Evolutionary conservation across 2,113 vertebrate genomes (phyloP), one percentile per base, ranked within the genome.

Genomic region (Hemichromis elongatus): DNA sequence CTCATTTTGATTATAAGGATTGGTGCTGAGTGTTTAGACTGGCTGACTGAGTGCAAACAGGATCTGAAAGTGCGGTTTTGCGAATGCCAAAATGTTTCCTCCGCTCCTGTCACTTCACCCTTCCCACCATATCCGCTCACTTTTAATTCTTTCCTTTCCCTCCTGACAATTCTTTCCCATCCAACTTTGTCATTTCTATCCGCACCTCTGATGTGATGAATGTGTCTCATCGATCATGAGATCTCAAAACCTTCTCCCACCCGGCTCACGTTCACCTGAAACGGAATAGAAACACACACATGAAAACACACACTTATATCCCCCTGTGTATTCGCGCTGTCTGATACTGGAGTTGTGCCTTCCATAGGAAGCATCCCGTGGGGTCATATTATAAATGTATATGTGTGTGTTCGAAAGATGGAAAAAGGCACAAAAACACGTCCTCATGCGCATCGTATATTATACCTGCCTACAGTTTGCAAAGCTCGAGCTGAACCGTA

Each of bases 271-370:
- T 66, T 85, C 84, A 52, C 47, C 18, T 42, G 68, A 70, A 80
- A 47, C 6, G 1, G 50, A 70, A 37, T 18, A 2, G 12, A 85
- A 84, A 79, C 78, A 28, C 61, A 59, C 42, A 61, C n/a, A 57
- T 50, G 2, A 47, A 83, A 79, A 42, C 50, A 83, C 61, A 81
- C 86, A 86, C 50, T 52, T 16, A 54, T 81, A 50, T 55, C 75
- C 81, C 78, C 70, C 13, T 21, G 88, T 84, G 88, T 45, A 13
- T 66, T 78, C 40, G 68, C 57, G 87, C 81, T 80, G 81, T 83
- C 77, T 90, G 86, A 90, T 86, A 83, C 81, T 30, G 56, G 61
- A 86, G 85, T 86, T 77, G 73, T 33, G 45, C 61, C 86, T 91
- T 77, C 75, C 47, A 82, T 55, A 55, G 37, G 54, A 83, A 50